Conservation (phyloP, 1,140 invertebrate species). For the Drosophila sucinea region DNA sequence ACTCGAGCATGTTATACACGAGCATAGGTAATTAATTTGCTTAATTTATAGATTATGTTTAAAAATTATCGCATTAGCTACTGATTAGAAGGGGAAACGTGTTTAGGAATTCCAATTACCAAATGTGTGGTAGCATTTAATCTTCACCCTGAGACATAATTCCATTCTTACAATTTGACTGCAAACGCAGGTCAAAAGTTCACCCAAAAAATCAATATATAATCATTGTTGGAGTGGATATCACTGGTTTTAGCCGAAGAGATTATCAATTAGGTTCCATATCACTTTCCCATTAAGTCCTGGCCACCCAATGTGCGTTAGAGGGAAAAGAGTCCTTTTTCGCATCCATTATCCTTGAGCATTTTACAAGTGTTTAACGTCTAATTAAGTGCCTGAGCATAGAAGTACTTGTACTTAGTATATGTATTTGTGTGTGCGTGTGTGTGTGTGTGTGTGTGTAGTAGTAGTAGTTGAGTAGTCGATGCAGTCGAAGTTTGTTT, state of each 20-base stretch:
- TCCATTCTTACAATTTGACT: no score
- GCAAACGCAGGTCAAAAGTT: no score
- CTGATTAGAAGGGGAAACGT: conserved; percentile 4
- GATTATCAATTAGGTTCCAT: neutral
- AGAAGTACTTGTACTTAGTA: conserved; percentile 42
- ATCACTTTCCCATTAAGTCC: conserved; percentile 3
- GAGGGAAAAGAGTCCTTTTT: conserved; percentile 37
- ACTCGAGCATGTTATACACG: conserved; percentile 40
- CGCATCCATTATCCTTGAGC: conserved; percentile 74
- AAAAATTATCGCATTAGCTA: conserved; percentile 52
- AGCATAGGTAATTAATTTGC: conserved; percentile 61
- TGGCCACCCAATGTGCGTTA: conserved; percentile 32
- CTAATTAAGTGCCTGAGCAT: conserved; percentile 76
- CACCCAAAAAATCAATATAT: no score
- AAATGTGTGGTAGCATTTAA: neutral
- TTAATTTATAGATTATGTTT: conserved; percentile 48
- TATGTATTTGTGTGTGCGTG: conserved; percentile 12
- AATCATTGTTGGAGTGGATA: neutral
- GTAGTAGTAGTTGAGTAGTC: conserved; percentile 38
- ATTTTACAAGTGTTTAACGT: conserved; percentile 80
- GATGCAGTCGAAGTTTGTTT: conserved; percentile 52
- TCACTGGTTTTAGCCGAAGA: neutral
- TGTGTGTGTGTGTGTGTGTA: conserved; percentile 10
- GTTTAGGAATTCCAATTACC: neutral
- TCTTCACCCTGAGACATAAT: no score